Conservation (phyloP, 2,797 vertebrate species). For the Tarsius wallacei region DNA sequence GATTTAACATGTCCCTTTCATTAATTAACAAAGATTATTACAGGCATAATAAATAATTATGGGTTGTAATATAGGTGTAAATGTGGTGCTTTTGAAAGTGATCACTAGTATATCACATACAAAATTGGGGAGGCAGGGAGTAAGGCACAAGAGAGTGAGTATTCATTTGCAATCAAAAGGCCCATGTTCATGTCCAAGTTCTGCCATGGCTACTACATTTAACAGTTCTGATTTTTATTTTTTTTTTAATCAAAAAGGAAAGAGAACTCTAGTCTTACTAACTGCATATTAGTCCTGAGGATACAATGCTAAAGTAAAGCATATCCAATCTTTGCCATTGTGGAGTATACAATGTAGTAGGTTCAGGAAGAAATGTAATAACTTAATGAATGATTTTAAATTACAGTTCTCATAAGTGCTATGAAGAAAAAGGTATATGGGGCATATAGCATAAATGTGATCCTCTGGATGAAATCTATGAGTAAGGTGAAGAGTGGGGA, state of each 20-base stretch:
- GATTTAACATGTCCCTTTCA: background rate
- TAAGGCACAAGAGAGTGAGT: background rate
- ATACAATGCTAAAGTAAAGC: background rate
- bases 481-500: no score
- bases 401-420: background rate
- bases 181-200: background rate
- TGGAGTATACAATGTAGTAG: background rate
- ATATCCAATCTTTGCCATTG: background rate
- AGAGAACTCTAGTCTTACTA: background rate
- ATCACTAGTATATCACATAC: background rate
- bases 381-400: background rate
- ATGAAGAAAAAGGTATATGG: background rate
- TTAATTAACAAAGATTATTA: background rate
- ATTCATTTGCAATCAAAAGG: background rate
- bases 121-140: background rate
- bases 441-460: background rate
- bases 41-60: background rate
- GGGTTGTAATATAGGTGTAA: background rate
- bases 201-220: background rate
- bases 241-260: background rate
- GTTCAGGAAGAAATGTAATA: background rate
- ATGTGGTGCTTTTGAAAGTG: background rate
- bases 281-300: background rate
- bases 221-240: background rate
- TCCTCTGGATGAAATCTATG: background rate